phyloP scores from a whole-genome alignment of 1,140 invertebrate genomes.

The Formica exsecta region DNA sequence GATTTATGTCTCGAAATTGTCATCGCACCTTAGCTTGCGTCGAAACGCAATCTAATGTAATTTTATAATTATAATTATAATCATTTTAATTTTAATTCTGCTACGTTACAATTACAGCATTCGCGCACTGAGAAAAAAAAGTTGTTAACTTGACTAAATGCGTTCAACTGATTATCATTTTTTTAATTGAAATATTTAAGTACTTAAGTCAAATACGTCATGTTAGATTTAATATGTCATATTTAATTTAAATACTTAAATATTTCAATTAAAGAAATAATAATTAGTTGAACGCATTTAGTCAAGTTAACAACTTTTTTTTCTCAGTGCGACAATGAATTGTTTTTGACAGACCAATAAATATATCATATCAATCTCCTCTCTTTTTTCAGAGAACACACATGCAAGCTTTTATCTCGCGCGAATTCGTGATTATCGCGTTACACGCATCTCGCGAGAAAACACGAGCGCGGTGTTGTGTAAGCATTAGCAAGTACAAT shows the following conservation, averaged over 20 bases:
- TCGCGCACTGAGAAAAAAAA: too few relatives aligned
- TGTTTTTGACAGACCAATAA: background rate
- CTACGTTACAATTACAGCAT: background rate
- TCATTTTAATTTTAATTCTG: background rate
- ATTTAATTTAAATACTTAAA: too few relatives aligned
- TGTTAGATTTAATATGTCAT: too few relatives aligned
- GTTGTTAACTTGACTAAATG: too few relatives aligned
- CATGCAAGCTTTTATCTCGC: background rate
- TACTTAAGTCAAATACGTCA: too few relatives aligned
- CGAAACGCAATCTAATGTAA: background rate
- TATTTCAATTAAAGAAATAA: too few relatives aligned
- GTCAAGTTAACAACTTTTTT: too few relatives aligned
- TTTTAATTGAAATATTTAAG: too few relatives aligned
- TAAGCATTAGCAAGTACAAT: background rate
- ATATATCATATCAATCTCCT: conserved; percentile 5
- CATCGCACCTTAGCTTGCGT: too few relatives aligned
- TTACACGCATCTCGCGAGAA: background rate
- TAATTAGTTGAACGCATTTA: too few relatives aligned
- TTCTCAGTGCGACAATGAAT: background rate
- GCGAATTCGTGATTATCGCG: background rate
- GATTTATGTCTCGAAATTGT: too few relatives aligned
- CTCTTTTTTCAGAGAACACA: background rate
- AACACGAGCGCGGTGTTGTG: background rate
- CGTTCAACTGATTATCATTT: too few relatives aligned
- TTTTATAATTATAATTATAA: background rate